These are phyloP conservation scores for Characodon lateralis DNA, from an alignment of 2,797 vertebrate species.

Conservation along the genomic window DNA sequence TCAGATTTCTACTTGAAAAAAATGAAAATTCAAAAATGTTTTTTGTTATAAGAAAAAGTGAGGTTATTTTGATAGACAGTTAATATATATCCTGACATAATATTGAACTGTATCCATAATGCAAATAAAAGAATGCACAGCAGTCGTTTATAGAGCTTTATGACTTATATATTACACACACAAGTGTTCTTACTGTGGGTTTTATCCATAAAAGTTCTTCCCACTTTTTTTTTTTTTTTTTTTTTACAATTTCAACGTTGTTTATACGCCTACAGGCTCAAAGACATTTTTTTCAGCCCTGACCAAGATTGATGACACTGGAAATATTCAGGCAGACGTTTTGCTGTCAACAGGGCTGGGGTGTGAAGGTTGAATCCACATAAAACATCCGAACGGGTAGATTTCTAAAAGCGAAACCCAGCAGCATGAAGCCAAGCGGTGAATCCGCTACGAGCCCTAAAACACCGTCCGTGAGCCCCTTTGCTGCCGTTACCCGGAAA, in stretches of 20 bases:
- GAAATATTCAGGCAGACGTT: not conserved
- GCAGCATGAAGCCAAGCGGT: not conserved
- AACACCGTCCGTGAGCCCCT: constrained; percentile 54
- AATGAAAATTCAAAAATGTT: not conserved
- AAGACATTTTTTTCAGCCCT: not conserved
- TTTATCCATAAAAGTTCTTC: not conserved
- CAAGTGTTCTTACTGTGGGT: no score
- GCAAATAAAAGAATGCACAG: no score
- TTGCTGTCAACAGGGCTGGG: not conserved
- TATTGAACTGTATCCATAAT: no score
- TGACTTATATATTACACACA: no score
- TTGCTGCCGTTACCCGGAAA: constrained; percentile 80
- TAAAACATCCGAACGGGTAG: not conserved
- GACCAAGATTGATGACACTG: not conserved
- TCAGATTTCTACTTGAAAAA: not conserved
- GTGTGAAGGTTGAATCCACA: not conserved
- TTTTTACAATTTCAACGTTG: not conserved
- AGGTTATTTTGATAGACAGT: no score
- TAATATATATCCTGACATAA: no score
- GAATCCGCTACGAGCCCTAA: constrained; percentile 41
- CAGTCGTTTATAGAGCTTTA: no score
- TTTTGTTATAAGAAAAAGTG: no score
- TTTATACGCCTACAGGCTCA: not conserved
- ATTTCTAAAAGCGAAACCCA: constrained; percentile 7
- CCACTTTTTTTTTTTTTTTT: not conserved